Base-by-base conservation (phyloP, 1,140 invertebrate genomes). In the Panagrolaimus sp. region DNA sequence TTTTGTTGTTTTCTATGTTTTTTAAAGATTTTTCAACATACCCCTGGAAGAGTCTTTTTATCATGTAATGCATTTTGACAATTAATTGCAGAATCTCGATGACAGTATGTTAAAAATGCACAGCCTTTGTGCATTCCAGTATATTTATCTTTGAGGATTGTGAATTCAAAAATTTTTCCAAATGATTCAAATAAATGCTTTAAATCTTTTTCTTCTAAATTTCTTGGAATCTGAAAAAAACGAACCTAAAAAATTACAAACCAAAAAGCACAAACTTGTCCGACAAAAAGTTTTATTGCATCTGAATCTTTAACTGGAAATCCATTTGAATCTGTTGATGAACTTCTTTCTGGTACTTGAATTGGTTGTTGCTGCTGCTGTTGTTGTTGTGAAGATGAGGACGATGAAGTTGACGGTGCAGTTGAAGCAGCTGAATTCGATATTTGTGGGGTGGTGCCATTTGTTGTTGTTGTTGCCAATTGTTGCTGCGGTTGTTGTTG, bases 71-170 rank as follows among this genome's bases (percentile, higher is more conserved):
- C 89, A 84, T 89, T 88, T 87, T 94, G 91, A 83, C 91, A 92
- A 86, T 88, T 90, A 82, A 91, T 87, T 76, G 92, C 92, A 87
- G 91, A 92, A 85, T 96, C 92, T 83, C 92, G 89, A 85, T 89
- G 91, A 86, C 91, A 94, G 87, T 94, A 96, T 76, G 93, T 96
- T 83, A 97, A 88, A 87, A 96, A 96, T 80, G 92, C 92, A 88
- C 92, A 95, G 83, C 92, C 92, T 93, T 93, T 93, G 84, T 93
- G 91, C 87, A 92, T 91, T 27, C 92, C 92, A 43, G 91, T 93
- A 85, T 91, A 91, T 83, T 91, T 92, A 84, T 92, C 91, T 87
- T 92, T 93, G 47, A 95, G 88, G 16, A 94, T 90, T 51, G 91
- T 92, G 73, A 95, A 89, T 86, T 95, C 92, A 83, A 92, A 92